phyloP scores from a whole-genome alignment of 2,888 invertebrate species.

The Amphipyra tragopoginis region DNA sequence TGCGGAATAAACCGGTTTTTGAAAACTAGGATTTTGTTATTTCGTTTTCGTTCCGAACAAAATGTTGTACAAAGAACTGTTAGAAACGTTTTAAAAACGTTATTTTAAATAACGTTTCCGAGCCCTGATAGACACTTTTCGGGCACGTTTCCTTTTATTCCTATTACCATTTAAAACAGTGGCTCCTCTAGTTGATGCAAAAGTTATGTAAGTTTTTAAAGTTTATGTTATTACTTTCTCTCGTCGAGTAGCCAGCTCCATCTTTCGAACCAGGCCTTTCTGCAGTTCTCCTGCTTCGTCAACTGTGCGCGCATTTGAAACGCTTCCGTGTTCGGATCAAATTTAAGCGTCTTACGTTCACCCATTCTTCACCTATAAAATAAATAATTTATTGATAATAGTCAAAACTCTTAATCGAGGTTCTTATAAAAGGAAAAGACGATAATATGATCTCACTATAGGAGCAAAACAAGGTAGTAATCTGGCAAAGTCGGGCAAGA shows the following conservation, averaged over 20 bases:
- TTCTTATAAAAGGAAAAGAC: conserved; percentile 33
- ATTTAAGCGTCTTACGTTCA: conserved; percentile 64
- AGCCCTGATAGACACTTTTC: too few species aligned
- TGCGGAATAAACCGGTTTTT: too few species aligned
- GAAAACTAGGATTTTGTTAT: too few species aligned
- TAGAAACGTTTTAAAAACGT: too few species aligned
- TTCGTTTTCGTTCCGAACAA: too few species aligned
- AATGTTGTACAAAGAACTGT: too few species aligned
- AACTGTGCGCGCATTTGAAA: conserved; percentile 86
- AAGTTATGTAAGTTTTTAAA: neutral
- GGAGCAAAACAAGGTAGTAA: conserved; percentile 39
- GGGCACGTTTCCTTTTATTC: too few species aligned
- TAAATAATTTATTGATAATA: neutral
- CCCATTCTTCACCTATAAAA: conserved; percentile 61
- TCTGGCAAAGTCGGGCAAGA: conserved; percentile 33
- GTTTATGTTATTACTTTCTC: conserved; percentile 65
- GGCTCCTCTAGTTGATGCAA: too few species aligned
- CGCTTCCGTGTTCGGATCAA: conserved; percentile 82
- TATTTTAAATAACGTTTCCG: too few species aligned
- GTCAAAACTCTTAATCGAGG: conserved; percentile 6
- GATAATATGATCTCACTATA: conserved; percentile 12
- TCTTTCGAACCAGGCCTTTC: conserved; percentile 79
- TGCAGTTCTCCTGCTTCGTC: conserved; percentile 82
- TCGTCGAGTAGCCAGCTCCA: conserved; percentile 86
- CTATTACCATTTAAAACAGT: neutral